Percentiles rank a stretch among this genome's conserved stretches.
Evolutionary conservation across 2,888 invertebrate genomes (phyloP).

Genomic region (Venustoraphidia nigricollis): DNA sequence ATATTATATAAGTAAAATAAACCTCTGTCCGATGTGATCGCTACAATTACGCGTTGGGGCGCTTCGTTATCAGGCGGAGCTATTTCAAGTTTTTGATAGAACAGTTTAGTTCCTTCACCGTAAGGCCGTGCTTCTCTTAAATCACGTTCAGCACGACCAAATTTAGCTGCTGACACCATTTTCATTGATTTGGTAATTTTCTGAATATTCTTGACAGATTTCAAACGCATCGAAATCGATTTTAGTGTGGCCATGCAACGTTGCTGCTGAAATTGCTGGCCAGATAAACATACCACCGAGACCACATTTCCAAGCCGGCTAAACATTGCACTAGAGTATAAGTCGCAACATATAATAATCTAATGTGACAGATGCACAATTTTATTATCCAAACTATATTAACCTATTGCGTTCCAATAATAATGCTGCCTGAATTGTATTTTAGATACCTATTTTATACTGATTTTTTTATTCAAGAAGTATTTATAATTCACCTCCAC

Average conservation of each 20-base stretch:
- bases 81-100: conserved; percentile 87
- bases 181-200: conserved; percentile 98
- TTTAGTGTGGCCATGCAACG: too few species aligned
- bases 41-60: conserved; percentile 64
- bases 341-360: background rate
- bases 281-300: conserved; percentile 38
- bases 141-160: conserved; percentile 80
- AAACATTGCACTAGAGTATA: conserved; percentile 31
- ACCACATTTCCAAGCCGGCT: conserved; percentile 32
- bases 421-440: too few species aligned
- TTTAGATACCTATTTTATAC: too few species aligned
- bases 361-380: too few species aligned
- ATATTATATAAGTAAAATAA: conserved; percentile 6
- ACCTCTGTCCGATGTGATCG: conserved; percentile 92
- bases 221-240: conserved; percentile 46
- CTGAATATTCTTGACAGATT: conserved; percentile 93
- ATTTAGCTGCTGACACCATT: conserved; percentile 83
- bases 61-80: conserved; percentile 41
- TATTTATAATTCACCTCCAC: too few species aligned
- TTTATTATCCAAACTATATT: too few species aligned
- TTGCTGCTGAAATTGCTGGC: conserved; percentile 10
- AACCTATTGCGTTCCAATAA: too few species aligned
- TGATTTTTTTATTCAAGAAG: too few species aligned
- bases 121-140: conserved; percentile 77
- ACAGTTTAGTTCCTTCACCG: conserved; percentile 76